Base-by-base conservation (phyloP, 1,140 invertebrate species). In the Tetramorium simillimum region DNA sequence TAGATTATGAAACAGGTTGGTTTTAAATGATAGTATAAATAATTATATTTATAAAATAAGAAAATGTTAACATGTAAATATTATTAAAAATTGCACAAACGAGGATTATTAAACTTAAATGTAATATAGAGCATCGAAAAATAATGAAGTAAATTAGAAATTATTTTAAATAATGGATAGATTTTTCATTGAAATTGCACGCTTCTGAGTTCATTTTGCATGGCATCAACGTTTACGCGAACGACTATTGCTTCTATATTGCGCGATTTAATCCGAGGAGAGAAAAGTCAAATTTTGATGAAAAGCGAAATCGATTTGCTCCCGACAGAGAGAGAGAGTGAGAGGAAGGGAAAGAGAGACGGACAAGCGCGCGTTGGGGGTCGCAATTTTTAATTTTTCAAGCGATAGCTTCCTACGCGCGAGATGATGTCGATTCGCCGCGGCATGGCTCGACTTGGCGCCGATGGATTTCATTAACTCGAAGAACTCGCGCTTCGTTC, bases 381-480 rank as follows among this genome's bases (percentile, higher is more conserved):
- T 81, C 63, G 77, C 24, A 82, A 82, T 60, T 82, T 82, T 82
- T 73, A 58, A 82, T 82, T 82, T 82, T 56, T 70, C 24, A 28
- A 24, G 16, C 24, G 53, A 60, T 82, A 82, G 7, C 53, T 58
- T 84, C 40, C 56, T 43, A 84, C 80, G 40, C 69, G 33, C 14
- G 21, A 72, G 67, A 72, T 56, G 80, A 72, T 73, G 80, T 82
- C 80, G 80, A 84, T 84, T 73, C 80, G 33, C 33, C 6, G 69
- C 24, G 53, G 33, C 16, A 5, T 21, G 43, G 28, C 21, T 43
- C 28, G 43, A 24, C 40, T 49, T 70, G 78, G 37, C 56, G 81
- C 70, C 90, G 87, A 93, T 92, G 87, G 92, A 93, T 93, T 93
- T 93, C 92, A 93, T 93, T 93, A 93, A 92, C 92, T 93, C 88